Percentiles rank a stretch among this genome's conserved stretches.
phyloP scores from a whole-genome alignment of 2,797 vertebrate genomes.

The Rhabdophis nuchalis region DNA sequence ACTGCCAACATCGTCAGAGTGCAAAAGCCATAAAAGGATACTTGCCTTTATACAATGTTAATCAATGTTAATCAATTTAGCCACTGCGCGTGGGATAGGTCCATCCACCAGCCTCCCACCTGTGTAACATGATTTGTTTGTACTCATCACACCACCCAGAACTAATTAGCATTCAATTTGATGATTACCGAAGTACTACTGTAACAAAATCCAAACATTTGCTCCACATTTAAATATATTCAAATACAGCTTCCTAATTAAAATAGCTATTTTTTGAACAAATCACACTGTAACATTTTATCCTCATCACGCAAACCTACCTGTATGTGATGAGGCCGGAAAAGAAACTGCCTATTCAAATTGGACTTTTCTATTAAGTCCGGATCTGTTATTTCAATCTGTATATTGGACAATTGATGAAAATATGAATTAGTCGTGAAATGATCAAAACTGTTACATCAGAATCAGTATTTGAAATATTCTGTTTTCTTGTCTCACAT shows the following conservation, averaged over 20 bases:
- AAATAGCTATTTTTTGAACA: neutral
- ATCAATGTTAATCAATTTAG: too few species aligned
- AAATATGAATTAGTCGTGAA: conserved; percentile 30
- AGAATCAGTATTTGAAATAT: conserved; percentile 4
- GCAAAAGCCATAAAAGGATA: too few species aligned
- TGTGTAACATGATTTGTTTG: neutral
- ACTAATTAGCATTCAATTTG: neutral
- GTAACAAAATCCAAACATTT: neutral
- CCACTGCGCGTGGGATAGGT: too few species aligned
- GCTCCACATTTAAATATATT: neutral
- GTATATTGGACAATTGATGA: conserved; percentile 46
- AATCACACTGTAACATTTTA: neutral
- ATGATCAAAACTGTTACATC: neutral
- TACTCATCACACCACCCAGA: neutral
- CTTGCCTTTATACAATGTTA: too few species aligned
- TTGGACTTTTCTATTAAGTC: conserved; percentile 99
- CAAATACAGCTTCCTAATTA: neutral
- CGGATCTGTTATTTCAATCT: conserved; percentile 95
- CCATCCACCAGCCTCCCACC: too few species aligned
- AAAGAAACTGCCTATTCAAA: conserved; percentile 96
- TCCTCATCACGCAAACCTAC: conserved; percentile 61
- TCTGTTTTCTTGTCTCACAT: neutral
- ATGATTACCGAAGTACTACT: neutral
- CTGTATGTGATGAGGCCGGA: conserved; percentile 96
- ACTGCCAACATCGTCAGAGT: too few species aligned